These are phyloP conservation scores for Platypus cylindrus DNA, from an alignment of 2,888 invertebrate genomes.

Conservation along the genomic window DNA sequence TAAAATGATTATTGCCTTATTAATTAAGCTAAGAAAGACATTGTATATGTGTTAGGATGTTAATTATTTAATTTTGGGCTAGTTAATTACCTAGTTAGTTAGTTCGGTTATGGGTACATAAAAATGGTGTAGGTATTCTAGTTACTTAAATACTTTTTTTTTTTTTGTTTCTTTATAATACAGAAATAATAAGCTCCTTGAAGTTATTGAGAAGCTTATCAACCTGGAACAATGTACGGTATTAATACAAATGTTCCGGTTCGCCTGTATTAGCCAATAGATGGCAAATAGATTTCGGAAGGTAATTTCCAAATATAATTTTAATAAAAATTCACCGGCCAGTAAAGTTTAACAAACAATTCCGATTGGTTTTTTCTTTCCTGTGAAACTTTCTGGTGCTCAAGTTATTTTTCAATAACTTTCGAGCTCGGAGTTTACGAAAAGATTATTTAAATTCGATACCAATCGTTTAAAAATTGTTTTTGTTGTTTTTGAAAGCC, in stretches of 20 bases:
- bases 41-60: background rate
- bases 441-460: constrained; percentile 8
- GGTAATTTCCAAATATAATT: constrained; percentile 42
- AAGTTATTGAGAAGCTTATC: constrained; percentile 29
- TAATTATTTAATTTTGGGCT: background rate
- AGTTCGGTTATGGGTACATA: constrained; percentile 19
- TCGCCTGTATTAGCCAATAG: constrained; percentile 20
- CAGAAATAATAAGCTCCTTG: too few relatives aligned
- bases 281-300: constrained; percentile 31
- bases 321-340: constrained; percentile 33
- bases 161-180: too few relatives aligned
- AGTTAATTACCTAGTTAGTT: background rate
- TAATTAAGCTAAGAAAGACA: too few relatives aligned
- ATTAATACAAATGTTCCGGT: constrained; percentile 25
- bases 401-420: constrained; percentile 21
- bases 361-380: constrained; percentile 10
- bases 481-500: constrained; percentile 22
- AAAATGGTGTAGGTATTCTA: constrained; percentile 17
- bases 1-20: constrained; percentile 6
- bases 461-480: constrained; percentile 10
- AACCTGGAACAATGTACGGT: constrained; percentile 25
- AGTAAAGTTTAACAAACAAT: constrained; percentile 20
- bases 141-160: constrained; percentile 24
- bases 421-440: constrained; percentile 23
- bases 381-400: constrained; percentile 21